Conservation (phyloP, 2,797 vertebrate species). For the Morelia viridis region DNA sequence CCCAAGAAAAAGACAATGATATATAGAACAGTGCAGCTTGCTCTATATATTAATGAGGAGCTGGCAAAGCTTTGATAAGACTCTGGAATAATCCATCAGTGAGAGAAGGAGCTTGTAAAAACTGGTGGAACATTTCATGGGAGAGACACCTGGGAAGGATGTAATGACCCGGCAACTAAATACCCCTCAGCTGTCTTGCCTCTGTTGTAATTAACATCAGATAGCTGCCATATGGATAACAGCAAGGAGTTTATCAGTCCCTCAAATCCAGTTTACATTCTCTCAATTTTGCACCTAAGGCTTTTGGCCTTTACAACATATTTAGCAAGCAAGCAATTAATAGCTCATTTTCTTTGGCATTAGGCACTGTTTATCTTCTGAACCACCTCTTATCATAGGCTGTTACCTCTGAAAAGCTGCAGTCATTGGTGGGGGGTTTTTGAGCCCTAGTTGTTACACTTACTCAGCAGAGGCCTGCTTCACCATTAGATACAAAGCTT, state of each 20-base stretch:
- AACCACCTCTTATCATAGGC: constrained; percentile 75
- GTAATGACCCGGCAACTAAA: constrained; percentile 77
- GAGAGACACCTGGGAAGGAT: constrained; percentile 78
- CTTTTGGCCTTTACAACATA: constrained; percentile 64
- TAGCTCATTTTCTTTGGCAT: constrained; percentile 76
- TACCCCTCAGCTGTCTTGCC: constrained; percentile 71
- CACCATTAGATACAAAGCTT: constrained; percentile 86
- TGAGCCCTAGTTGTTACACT: constrained; percentile 76
- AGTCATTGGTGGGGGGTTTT: constrained; percentile 66
- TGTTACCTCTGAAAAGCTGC: constrained; percentile 74
- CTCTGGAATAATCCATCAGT: constrained; percentile 81
- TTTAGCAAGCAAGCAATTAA: constrained; percentile 79
- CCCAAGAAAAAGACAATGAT: constrained; percentile 87
- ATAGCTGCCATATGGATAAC: constrained; percentile 66
- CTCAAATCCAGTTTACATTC: constrained; percentile 66
- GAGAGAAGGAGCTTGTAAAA: constrained; percentile 78
- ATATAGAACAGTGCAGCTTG: constrained; percentile 78
- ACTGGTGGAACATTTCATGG: constrained; percentile 75
- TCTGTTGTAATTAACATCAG: constrained; percentile 78
- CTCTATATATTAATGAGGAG: constrained; percentile 92
- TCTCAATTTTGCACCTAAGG: constrained; percentile 59
- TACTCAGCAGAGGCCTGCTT: constrained; percentile 81
- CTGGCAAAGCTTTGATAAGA: constrained; percentile 91
- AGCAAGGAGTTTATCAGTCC: constrained; percentile 67
- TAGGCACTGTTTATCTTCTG: constrained; percentile 77